Evolutionary conservation across 2,113 vertebrate species (phyloP).

Genomic region (Gorsachius goisagi): DNA sequence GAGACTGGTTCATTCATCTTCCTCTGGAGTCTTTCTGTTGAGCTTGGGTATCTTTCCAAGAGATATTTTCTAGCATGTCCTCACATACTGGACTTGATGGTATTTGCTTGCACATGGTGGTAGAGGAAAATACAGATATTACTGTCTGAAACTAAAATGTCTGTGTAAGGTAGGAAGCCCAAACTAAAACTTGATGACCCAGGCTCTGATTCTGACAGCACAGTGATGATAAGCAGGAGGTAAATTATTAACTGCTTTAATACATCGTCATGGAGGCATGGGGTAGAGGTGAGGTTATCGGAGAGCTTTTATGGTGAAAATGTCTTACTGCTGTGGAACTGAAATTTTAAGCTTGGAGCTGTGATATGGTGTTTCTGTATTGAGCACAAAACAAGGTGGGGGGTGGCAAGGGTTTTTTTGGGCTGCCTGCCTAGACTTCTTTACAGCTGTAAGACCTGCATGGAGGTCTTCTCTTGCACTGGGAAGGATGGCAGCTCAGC

Average conservation of each 20-base stretch:
- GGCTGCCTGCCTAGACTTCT: not conserved
- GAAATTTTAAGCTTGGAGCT: not conserved
- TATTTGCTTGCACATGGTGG: not conserved
- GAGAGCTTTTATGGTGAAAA: not conserved
- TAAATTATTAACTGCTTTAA: not conserved
- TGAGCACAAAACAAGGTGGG: not conserved
- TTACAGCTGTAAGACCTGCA: not conserved
- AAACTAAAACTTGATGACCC: not conserved
- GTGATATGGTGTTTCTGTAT: not conserved
- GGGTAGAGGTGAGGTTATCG: not conserved
- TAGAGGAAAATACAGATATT: not conserved
- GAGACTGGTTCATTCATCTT: not conserved
- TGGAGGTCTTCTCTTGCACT: not conserved
- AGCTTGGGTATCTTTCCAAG: not conserved
- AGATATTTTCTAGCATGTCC: not conserved
- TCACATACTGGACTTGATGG: not conserved
- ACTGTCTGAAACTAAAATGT: not conserved
- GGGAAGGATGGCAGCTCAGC: not conserved
- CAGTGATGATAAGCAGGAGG: not conserved
- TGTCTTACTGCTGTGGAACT: not conserved
- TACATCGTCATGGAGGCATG: too few species aligned
- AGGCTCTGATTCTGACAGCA: not conserved
- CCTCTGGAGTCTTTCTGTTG: not conserved
- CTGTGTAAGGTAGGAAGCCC: not conserved
- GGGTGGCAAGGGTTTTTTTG: not conserved